Evolutionary conservation across 2,113 vertebrate genomes (phyloP).

Genomic region (Cathartes aura): DNA sequence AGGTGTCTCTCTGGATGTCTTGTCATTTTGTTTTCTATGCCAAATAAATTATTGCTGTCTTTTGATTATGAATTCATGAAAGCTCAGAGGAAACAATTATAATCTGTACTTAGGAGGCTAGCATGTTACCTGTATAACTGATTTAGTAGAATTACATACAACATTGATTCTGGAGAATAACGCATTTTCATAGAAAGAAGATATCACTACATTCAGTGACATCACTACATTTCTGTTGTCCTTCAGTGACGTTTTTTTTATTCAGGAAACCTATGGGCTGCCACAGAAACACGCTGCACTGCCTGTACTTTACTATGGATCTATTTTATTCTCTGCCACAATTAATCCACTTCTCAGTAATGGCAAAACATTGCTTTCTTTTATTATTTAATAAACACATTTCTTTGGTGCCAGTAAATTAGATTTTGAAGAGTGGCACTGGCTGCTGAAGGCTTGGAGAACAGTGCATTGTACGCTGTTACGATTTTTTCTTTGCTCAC

Average conservation of each 20-base stretch:
- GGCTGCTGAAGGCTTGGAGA: neutral
- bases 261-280: neutral
- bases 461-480: rapidly evolving
- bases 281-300: neutral
- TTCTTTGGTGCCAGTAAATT: neutral
- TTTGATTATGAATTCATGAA: conserved; percentile 26
- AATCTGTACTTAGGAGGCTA: neutral
- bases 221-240: neutral
- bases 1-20: neutral
- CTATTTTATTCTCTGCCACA: neutral
- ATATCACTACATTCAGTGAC: neutral
- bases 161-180: neutral
- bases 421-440: neutral
- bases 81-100: conserved; percentile 15
- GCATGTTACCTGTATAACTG: neutral
- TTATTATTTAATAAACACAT: neutral
- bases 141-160: neutral
- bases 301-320: neutral
- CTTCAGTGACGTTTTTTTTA: neutral
- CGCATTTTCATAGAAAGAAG: neutral
- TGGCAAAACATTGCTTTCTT: neutral
- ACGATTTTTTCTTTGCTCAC: neutral
- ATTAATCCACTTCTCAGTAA: neutral
- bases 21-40: neutral
- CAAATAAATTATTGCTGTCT: conserved; percentile 1